Evolutionary conservation across 2,888 invertebrate species (phyloP), one percentile per base, ranked within the genome.

Genomic region (Nomada fabriciana): DNA sequence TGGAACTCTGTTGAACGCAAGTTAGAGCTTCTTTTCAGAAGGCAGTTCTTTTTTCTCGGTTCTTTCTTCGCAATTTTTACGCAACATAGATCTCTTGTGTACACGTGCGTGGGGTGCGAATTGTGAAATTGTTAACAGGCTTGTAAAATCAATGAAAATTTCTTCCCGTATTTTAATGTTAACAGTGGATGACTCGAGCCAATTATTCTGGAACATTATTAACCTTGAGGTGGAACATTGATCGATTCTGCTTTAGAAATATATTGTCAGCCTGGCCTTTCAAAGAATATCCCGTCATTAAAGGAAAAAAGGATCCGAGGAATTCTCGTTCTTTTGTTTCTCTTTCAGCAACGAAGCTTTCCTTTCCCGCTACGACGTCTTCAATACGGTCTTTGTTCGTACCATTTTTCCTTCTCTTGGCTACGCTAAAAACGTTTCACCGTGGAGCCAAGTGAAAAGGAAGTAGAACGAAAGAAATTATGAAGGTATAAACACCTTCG

Each of bases 361-460:
- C 65, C 53, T 78, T 71, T 65, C 70, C 55, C 70, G 78, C 59
- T 77, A 65, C 78, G 78, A 47, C 70, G 78, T 71, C 70, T 78
- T 70, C 80, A 71, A 80, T 78, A 67, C 70, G 55, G 75, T 78
- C 80, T 80, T 80, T 79, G 79, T 79, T 69, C 79, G 69, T 64
- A 36, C 67, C 79, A 64, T 64, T 64, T 76, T 79, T 15, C 79
- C 69, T 50, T 42, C 43, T 23, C 36, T 50, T 29, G 57, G 55
- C 47, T 63, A 50, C 57, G 60, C 36, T 67, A 63, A 57, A 65
- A 67, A 78, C 76, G 65, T 60, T 75, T 61, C 60, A 43, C 59
- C 23, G 50, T 11, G 53, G 57, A 67, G 23, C 42, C 60, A 18
- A 61, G 64, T 13, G 42, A 13, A 25, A 55, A n/a, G 20, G 10